Base-by-base conservation (phyloP, 2,113 vertebrate genomes). In the Rhipidura dahli region DNA sequence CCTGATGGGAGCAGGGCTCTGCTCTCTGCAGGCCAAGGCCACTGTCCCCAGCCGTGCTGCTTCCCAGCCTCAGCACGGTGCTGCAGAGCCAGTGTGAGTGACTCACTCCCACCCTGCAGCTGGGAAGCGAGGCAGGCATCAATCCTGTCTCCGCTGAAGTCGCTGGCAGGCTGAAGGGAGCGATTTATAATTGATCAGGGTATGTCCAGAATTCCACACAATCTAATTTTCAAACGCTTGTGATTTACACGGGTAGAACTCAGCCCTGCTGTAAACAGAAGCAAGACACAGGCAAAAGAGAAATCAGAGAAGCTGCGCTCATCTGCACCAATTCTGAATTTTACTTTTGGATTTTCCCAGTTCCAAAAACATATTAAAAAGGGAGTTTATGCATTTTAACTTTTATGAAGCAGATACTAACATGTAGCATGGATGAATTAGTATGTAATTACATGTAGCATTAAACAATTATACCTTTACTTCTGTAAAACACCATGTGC, bases 1-100 rank as follows among this genome's bases (percentile, higher is more conserved):
- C 24, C 57, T 64, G 51, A 15, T 42, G 61, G 88, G 22, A 85
- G 19, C 37, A 87, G 44, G 60, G 13, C 9, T 60, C 15, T 56
- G 1, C 21, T 44, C 40, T 64, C n/a, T 42, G 16, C 23, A 73
- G 64, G 13, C 63, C 33, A 23, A 6, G 5, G 12, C 8, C 53
- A 44, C 27, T 28, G 66, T 21, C 10, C 35, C 15, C 31, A 44
- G n/a, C 6, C 0, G 0, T 75, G 79, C 24, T 64, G 27, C 42
- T 69, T 90, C 61, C 75, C 3, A 8, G 8, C 4, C 40, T 24
- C 21, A 42, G 7, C 22, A 17, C 3, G 13, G 8, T 56, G 53
- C 87, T 66, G n/a, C 65, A 81, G 45, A 81, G n/a, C 35, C 23
- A 10, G 10, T 4, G 23, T 30, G 15, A 68, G 27, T 22, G 24